These are phyloP conservation scores for Myiotriccus ornatus DNA, from an alignment of 2,797 vertebrate genomes.

Conservation along the genomic window DNA sequence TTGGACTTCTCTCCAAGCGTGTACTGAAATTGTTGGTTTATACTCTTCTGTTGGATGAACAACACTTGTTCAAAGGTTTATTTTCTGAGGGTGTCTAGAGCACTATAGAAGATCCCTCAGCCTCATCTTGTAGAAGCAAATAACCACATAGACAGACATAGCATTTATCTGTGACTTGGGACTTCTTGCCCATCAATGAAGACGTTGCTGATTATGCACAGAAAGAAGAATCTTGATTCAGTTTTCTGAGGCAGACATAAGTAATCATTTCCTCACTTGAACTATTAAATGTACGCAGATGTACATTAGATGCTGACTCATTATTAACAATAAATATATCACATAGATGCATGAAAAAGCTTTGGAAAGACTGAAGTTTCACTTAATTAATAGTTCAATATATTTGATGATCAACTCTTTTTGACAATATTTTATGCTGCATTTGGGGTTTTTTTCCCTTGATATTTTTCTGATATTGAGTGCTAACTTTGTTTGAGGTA, in stretches of 20 bases:
- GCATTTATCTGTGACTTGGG: background rate
- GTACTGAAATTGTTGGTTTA: background rate
- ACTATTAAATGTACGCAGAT: background rate
- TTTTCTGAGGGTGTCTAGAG: background rate
- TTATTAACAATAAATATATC: background rate
- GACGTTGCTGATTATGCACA: background rate
- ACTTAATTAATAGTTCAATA: background rate
- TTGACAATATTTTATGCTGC: background rate
- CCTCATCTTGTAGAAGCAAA: background rate
- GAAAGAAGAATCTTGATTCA: background rate
- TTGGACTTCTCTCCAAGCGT: background rate
- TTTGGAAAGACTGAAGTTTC: background rate
- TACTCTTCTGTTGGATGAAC: background rate
- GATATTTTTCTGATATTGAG: background rate
- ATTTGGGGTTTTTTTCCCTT: background rate
- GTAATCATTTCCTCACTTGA: background rate
- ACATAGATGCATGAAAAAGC: background rate
- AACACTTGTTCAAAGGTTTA: background rate
- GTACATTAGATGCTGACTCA: background rate
- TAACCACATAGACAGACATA: fast-evolving
- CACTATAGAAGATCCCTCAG: background rate
- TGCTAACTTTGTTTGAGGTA: background rate
- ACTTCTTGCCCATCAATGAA: background rate
- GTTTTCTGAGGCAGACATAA: background rate
- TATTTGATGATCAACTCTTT: background rate